These are phyloP conservation scores for Rallus limicola DNA, from an alignment of 2,113 vertebrate genomes.

Conservation along the genomic window DNA sequence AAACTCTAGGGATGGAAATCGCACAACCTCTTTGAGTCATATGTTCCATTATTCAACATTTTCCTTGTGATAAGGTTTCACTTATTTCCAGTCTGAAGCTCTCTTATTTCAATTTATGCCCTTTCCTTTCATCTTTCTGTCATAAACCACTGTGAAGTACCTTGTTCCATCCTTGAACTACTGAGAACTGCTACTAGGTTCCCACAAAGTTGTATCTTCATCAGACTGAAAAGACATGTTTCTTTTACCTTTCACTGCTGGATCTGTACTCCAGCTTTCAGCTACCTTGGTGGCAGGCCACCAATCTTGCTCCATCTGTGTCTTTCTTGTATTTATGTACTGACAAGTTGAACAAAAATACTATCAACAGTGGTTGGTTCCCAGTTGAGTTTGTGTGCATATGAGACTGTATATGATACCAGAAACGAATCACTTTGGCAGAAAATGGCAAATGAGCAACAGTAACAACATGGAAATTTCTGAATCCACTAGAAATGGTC, in stretches of 20 bases:
- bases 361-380: background rate
- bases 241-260: background rate
- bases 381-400: rapidly evolving
- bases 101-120: background rate
- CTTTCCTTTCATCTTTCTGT: background rate
- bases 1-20: background rate
- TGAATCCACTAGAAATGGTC: background rate
- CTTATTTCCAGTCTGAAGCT: background rate
- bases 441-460: background rate
- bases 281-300: background rate
- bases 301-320: background rate
- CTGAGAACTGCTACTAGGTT: background rate
- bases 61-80: background rate
- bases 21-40: background rate
- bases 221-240: background rate
- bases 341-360: background rate
- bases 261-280: background rate
- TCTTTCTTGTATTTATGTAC: background rate
- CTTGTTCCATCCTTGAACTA: background rate
- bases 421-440: background rate
- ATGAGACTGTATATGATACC: background rate
- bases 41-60: background rate
- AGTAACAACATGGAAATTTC: background rate
- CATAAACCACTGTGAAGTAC: background rate
- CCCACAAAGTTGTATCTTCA: background rate